phyloP scores from a whole-genome alignment of 2,888 invertebrate genomes.

The Scaptomyza polygonia region DNA sequence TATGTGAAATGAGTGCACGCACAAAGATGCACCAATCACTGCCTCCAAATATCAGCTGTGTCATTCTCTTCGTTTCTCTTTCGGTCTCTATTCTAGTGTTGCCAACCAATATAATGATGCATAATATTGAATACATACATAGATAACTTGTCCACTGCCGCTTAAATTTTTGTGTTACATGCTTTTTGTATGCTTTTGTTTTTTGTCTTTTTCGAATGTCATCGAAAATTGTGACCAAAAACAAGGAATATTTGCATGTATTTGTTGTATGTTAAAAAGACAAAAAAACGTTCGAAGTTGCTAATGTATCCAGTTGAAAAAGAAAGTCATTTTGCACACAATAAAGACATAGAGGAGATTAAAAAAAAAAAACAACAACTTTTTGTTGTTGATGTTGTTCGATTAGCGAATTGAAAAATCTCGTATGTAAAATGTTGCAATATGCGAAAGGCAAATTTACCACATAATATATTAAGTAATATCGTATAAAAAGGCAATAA shows the following conservation, averaged over 20 bases:
- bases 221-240: too few relatives aligned
- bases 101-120: not conserved
- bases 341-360: slow-evolving; percentile 28
- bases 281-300: slow-evolving; percentile 10
- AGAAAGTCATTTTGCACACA: slow-evolving; percentile 35
- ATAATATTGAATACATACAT: too few relatives aligned
- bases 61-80: slow-evolving; percentile 7
- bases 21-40: slow-evolving; percentile 30
- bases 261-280: not conserved
- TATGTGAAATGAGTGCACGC: slow-evolving; percentile 25
- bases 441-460: slow-evolving; percentile 18
- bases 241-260: not conserved
- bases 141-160: not conserved
- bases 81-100: slow-evolving; percentile 21
- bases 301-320: slow-evolving; percentile 43
- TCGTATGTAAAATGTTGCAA: not conserved
- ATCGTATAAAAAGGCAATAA: not conserved
- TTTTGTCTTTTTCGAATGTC: too few relatives aligned
- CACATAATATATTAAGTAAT: slow-evolving; percentile 1
- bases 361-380: not conserved
- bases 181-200: too few relatives aligned
- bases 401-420: slow-evolving; percentile 1
- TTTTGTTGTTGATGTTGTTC: not conserved
- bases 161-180: not conserved
- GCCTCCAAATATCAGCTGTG: slow-evolving; percentile 28